phyloP scores from a whole-genome alignment of 1,140 invertebrate genomes.

The Dendrolimus punctatus region DNA sequence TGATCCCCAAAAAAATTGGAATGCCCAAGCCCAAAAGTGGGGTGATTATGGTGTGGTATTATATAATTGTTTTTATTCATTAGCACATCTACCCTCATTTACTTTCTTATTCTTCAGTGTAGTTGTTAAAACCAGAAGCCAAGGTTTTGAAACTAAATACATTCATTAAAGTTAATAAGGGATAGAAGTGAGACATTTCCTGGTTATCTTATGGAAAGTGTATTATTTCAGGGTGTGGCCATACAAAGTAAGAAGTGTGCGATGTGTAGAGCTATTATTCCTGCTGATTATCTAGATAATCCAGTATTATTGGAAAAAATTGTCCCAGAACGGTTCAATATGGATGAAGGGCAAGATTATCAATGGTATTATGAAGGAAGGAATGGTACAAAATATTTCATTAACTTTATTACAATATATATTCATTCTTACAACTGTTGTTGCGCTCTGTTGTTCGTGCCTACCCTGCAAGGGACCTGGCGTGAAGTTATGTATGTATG shows the following conservation, averaged over 20 bases:
- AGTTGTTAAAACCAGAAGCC: too few relatives aligned
- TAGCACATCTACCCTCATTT: not conserved
- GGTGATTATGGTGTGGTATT: not conserved
- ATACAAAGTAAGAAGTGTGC: slow-evolving; percentile 89
- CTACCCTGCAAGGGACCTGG: too few relatives aligned
- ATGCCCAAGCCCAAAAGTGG: too few relatives aligned
- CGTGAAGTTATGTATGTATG: too few relatives aligned
- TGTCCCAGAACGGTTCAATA: slow-evolving; percentile 56
- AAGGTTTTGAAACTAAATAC: not conserved
- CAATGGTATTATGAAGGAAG: slow-evolving; percentile 97
- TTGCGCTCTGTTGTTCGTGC: too few relatives aligned
- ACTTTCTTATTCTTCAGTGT: not conserved
- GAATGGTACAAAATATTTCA: slow-evolving; percentile 77
- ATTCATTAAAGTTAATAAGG: not conserved
- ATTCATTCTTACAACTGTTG: too few relatives aligned
- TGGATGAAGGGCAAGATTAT: slow-evolving; percentile 79
- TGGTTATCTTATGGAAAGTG: not conserved
- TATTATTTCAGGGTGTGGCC: slow-evolving; percentile 79
- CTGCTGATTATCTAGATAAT: slow-evolving; percentile 87
- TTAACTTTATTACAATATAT: too few relatives aligned
- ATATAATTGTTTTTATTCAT: not conserved
- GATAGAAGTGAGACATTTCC: not conserved
- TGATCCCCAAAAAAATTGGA: too few relatives aligned
- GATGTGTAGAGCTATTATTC: slow-evolving; percentile 89
- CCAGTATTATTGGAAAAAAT: slow-evolving; percentile 81